A percentile compares a stretch with the other conserved stretches of the same genome.
phyloP scores from a whole-genome alignment of 2,888 invertebrate species.

The Aphrophora alni region DNA sequence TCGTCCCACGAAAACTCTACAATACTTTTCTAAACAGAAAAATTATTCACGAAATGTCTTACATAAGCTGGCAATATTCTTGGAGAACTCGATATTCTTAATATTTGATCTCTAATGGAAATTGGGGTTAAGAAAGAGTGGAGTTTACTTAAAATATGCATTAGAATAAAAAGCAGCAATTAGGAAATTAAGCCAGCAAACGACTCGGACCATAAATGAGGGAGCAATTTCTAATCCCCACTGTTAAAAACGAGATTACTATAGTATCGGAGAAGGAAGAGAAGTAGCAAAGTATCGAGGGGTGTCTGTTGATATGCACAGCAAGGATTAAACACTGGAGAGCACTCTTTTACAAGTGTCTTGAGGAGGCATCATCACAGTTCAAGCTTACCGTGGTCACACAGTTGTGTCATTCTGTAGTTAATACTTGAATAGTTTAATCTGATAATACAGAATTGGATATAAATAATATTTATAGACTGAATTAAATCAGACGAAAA shows the following conservation, averaged over 20 bases:
- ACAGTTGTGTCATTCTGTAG: neutral
- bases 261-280: constrained; percentile 15
- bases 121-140: constrained; percentile 34
- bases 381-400: neutral
- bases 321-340: constrained; percentile 29
- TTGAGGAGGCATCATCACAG: constrained; percentile 12
- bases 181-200: constrained; percentile 32
- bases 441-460: too few species aligned
- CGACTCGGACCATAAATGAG: constrained; percentile 39
- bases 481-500: too few species aligned
- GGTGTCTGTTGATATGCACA: constrained; percentile 38
- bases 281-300: constrained; percentile 14
- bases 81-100: constrained; percentile 13
- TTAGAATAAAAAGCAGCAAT: constrained; percentile 40
- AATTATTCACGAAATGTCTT: neutral
- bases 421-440: too few species aligned
- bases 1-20: too few species aligned
- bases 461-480: too few species aligned
- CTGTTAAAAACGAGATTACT: constrained; percentile 43
- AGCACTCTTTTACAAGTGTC: constrained; percentile 10
- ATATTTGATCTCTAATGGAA: constrained; percentile 39
- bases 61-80: neutral
- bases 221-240: constrained; percentile 39
- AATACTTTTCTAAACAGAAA: neutral
- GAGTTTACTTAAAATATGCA: constrained; percentile 39